Conservation (phyloP, 2,797 vertebrate species). For the Cichlasoma orientale region DNA sequence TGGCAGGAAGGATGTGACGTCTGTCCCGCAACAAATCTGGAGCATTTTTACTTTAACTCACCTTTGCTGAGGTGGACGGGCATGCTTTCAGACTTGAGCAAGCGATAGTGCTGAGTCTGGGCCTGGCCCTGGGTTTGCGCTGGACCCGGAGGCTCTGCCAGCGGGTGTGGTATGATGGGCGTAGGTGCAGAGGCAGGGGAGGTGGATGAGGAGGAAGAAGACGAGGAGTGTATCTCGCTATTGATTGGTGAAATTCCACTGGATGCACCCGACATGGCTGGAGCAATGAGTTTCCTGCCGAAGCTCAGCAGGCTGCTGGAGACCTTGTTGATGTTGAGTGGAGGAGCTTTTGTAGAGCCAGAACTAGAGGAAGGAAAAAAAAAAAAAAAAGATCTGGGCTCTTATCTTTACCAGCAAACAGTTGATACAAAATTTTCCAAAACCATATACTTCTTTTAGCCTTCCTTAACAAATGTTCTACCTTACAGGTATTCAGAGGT, state of each 20-base stretch:
- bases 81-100: slow-evolving; percentile 98
- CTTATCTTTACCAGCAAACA: not conserved
- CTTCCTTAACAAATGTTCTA: not conserved
- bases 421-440: not conserved
- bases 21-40: not conserved
- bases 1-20: not conserved
- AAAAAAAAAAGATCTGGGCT: not conserved
- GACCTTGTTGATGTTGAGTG: slow-evolving; percentile 97
- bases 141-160: slow-evolving; percentile 57
- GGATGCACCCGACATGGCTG: slow-evolving; percentile 81
- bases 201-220: slow-evolving; percentile 47
- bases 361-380: not conserved
- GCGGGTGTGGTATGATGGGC: slow-evolving; percentile 42
- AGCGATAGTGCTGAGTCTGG: slow-evolving; percentile 84
- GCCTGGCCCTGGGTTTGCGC: slow-evolving; percentile 43
- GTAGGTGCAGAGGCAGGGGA: slow-evolving; percentile 30
- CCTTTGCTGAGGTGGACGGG: slow-evolving; percentile 96
- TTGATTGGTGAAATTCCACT: slow-evolving; percentile 72
- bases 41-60: slow-evolving; percentile 53
- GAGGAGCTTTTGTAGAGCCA: slow-evolving; percentile 80
- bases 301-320: slow-evolving; percentile 96
- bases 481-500: not conserved
- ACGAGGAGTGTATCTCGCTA: slow-evolving; percentile 70
- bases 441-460: not conserved
- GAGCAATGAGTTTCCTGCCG: slow-evolving; percentile 94